Conservation (phyloP, 2,888 invertebrate genomes). For the Catotricha subobsoleta region DNA sequence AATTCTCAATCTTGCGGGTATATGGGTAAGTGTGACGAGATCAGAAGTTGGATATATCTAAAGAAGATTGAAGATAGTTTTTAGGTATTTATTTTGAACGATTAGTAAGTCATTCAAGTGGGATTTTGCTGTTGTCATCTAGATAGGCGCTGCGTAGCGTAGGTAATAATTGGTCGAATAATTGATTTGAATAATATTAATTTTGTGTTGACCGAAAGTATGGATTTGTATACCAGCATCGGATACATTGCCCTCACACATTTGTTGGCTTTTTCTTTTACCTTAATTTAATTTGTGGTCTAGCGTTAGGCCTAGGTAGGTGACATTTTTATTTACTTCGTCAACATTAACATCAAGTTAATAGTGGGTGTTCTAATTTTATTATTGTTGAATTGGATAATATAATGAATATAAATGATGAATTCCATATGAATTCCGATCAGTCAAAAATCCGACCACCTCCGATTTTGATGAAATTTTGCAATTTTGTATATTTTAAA, state of each 20-base stretch:
- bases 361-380: background rate
- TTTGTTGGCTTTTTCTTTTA: background rate
- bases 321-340: background rate
- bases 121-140: background rate
- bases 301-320: background rate
- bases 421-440: no score
- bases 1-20: no score
- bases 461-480: no score
- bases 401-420: no score
- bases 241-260: background rate
- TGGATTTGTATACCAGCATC: background rate
- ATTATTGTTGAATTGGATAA: background rate
- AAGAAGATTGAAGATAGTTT: background rate
- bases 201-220: background rate
- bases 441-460: no score
- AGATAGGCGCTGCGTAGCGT: background rate
- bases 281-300: background rate
- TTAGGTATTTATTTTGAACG: background rate
- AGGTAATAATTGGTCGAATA: background rate
- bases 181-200: background rate
- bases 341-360: background rate
- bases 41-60: background rate
- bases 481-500: no score
- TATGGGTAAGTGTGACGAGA: no score
- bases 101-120: background rate